Base-by-base conservation (phyloP, 2,888 invertebrate genomes). In the Linnaemya vulpina region DNA sequence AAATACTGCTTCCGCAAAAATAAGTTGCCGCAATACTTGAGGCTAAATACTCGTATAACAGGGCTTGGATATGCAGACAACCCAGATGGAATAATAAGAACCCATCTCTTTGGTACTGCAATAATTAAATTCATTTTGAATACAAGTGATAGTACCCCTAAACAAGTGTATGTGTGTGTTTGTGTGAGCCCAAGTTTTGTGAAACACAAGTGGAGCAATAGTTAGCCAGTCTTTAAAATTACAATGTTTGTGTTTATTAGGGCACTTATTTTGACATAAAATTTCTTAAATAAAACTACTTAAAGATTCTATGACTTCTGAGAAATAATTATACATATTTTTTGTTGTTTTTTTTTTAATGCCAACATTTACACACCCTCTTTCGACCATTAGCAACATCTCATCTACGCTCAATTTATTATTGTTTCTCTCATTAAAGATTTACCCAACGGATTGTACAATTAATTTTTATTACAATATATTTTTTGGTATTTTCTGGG, bases 271-370 rank as follows among this genome's bases (percentile, higher is more conserved):
- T 63, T 63, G 76, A 71, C 58, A 84, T 84, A 53, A 80, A 84
- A 76, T 67, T 67, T 67, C 38, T 74, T 25, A 65, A 75, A 53
- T 38, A 63, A 62, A 71, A 80, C 76, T 76, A 80, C 79, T 77
- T 84, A 53, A 77, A 76, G 76, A 76, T 76, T 84, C 73, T 80
- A 84, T 73, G 65, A 67, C 40, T 84, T 84, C 84, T 46, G n/a
- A 67, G 84, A 84, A 84, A 68, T 84, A 40, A 62, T 80, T 73
- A 73, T 46, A 73, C 53, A 51, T 67, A 70, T 84, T 49, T 38
- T 58, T 67, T 58, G 17, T 5, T n/a, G n/a, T n/a, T n/a, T n/a
- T n/a, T n/a, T 40, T 49, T 58, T 75, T 65, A 75, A 79, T 70
- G 58, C 63, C 70, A 79, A 80, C 65, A 76, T 73, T 84, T 80